Evolutionary conservation across 2,888 invertebrate species (phyloP).

Genomic region (Amblyjoppa proteus): DNA sequence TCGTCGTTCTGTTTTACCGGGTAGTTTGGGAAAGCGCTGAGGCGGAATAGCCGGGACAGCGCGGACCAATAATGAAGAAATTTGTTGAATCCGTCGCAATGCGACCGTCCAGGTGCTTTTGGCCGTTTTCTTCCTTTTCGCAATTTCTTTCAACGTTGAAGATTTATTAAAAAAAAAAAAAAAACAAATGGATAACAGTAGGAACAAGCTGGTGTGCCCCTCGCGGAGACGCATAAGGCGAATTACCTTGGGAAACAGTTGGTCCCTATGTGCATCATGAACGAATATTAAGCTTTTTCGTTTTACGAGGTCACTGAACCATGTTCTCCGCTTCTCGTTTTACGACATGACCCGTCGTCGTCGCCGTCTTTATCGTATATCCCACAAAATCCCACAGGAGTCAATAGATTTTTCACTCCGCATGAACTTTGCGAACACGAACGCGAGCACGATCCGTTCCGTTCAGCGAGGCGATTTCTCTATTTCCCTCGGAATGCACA

Average conservation of each 20-base stretch:
- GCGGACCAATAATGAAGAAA: constrained; percentile 56
- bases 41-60: constrained; percentile 35
- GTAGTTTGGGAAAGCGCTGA: constrained; percentile 34
- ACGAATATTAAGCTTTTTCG: constrained; percentile 76
- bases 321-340: constrained; percentile 61
- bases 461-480: constrained; percentile 46
- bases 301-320: constrained; percentile 73
- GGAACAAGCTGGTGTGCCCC: constrained; percentile 49
- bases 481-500: constrained; percentile 55
- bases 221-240: constrained; percentile 51
- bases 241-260: constrained; percentile 59
- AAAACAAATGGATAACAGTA: constrained; percentile 8
- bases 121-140: constrained; percentile 24
- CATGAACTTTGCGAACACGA: constrained; percentile 18
- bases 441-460: constrained; percentile 25
- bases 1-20: constrained; percentile 53
- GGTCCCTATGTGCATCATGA: constrained; percentile 63
- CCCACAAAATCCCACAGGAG: constrained; percentile 74
- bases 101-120: constrained; percentile 35
- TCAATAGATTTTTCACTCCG: constrained; percentile 76
- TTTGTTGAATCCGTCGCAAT: constrained; percentile 53
- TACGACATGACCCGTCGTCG: constrained; percentile 69
- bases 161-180: constrained; percentile 23
- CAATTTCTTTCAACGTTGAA: neutral
- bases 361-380: constrained; percentile 77